phyloP scores from a whole-genome alignment of 2,113 vertebrate species.

The Pristiophorus japonicus region DNA sequence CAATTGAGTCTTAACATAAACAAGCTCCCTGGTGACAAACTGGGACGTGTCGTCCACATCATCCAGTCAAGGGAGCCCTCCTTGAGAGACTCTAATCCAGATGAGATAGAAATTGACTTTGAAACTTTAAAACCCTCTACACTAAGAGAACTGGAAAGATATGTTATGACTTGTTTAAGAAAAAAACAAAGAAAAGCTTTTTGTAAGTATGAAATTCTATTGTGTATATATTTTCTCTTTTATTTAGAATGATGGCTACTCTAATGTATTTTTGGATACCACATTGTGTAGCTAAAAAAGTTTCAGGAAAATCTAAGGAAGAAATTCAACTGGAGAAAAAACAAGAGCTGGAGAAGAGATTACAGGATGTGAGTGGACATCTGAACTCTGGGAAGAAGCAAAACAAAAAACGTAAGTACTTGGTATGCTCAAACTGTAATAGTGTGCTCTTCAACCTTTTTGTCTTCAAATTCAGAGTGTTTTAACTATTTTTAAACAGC shows the following conservation, averaged over 20 bases:
- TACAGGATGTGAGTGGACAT: constrained; percentile 52
- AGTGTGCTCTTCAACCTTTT: background rate
- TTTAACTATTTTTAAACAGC: constrained; percentile 48
- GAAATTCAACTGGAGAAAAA: constrained; percentile 52
- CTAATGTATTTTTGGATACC: constrained; percentile 15
- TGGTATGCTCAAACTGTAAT: background rate
- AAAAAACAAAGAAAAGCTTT: constrained; percentile 54
- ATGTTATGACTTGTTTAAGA: constrained; percentile 64
- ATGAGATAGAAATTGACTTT: constrained; percentile 81
- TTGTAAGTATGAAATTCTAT: constrained; percentile 55
- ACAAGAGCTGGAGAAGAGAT: constrained; percentile 52
- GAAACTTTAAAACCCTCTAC: constrained; percentile 78
- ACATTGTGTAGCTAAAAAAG: constrained; percentile 51
- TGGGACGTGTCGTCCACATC: constrained; percentile 69
- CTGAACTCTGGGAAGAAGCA: constrained; percentile 50
- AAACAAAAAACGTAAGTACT: constrained; percentile 54
- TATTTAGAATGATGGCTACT: background rate
- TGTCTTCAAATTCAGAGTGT: background rate
- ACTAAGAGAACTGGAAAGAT: constrained; percentile 71
- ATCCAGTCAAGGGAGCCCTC: constrained; percentile 71
- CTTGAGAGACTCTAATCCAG: constrained; percentile 56
- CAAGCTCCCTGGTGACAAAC: constrained; percentile 77
- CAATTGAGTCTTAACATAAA: constrained; percentile 75
- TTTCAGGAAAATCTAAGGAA: constrained; percentile 50
- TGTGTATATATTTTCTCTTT: too few species aligned